Percentiles rank a stretch among this genome's conserved stretches.
phyloP scores from a whole-genome alignment of 2,797 vertebrate species.

The Zenarchopterus dispar region DNA sequence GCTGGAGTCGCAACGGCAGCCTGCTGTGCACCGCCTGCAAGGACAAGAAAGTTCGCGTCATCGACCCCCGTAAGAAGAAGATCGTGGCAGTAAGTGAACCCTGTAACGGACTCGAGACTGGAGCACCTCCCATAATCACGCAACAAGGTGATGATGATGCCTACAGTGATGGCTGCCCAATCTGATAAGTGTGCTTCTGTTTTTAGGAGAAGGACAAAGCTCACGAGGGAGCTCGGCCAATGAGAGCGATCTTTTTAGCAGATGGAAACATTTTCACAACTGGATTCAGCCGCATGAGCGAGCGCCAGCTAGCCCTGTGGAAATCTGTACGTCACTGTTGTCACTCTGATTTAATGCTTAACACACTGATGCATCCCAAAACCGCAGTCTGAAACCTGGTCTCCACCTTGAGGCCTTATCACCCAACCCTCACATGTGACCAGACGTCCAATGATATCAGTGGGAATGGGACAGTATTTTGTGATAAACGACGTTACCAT shows the following conservation, averaged over 20 bases:
- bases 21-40: constrained; percentile 97
- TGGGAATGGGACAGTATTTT: background rate
- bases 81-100: constrained; percentile 86
- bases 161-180: constrained; percentile 12
- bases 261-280: constrained; percentile 98
- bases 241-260: constrained; percentile 95
- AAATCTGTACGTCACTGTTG: constrained; percentile 85
- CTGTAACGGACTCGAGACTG: background rate
- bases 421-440: background rate
- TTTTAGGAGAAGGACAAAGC: constrained; percentile 97
- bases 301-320: constrained; percentile 97
- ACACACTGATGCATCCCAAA: constrained; percentile 14
- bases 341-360: constrained; percentile 2
- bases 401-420: background rate
- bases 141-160: background rate
- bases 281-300: constrained; percentile 99
- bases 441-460: background rate
- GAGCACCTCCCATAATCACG: constrained; percentile 14
- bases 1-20: constrained; percentile 95
- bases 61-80: constrained; percentile 94
- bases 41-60: constrained; percentile 96
- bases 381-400: background rate
- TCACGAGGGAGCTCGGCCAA: constrained; percentile 94
- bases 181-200: constrained; percentile 51
- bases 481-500: no score